Percentiles rank a stretch among this genome's conserved stretches.
Evolutionary conservation across 2,113 vertebrate species (phyloP).

Genomic region (Sitta europaea): DNA sequence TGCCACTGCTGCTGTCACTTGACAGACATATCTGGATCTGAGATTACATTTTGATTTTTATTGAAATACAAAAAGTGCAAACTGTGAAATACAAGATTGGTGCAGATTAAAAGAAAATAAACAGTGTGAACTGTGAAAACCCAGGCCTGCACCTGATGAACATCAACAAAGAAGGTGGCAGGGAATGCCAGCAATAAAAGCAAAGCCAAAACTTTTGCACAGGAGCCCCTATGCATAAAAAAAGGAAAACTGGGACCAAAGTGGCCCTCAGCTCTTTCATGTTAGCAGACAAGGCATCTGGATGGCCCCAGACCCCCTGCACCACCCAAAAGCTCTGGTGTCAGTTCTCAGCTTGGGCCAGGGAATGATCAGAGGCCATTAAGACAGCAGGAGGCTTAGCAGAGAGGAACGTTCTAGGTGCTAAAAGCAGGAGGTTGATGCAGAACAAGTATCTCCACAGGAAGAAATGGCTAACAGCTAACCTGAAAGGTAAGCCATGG

Average conservation of each 20-base stretch:
- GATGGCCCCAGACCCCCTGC: background rate
- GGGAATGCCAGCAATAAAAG: constrained; percentile 16
- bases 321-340: background rate
- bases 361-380: background rate
- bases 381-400: background rate
- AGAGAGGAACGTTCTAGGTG: background rate
- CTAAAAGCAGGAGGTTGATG: background rate
- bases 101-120: constrained; percentile 63
- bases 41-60: constrained; percentile 69
- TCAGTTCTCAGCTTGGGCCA: background rate
- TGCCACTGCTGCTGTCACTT: background rate
- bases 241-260: background rate
- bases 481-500: background rate
- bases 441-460: background rate
- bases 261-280: background rate
- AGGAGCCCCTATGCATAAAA: background rate
- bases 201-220: background rate
- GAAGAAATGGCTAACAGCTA: background rate
- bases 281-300: constrained; percentile 11
- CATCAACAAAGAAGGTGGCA: background rate
- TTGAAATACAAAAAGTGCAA: constrained; percentile 83
- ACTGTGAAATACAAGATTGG: constrained; percentile 73
- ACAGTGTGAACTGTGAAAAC: constrained; percentile 57
- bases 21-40: background rate
- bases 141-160: background rate